Evolutionary conservation across 1,140 invertebrate species (phyloP).

Genomic region (Apolygus lucorum): DNA sequence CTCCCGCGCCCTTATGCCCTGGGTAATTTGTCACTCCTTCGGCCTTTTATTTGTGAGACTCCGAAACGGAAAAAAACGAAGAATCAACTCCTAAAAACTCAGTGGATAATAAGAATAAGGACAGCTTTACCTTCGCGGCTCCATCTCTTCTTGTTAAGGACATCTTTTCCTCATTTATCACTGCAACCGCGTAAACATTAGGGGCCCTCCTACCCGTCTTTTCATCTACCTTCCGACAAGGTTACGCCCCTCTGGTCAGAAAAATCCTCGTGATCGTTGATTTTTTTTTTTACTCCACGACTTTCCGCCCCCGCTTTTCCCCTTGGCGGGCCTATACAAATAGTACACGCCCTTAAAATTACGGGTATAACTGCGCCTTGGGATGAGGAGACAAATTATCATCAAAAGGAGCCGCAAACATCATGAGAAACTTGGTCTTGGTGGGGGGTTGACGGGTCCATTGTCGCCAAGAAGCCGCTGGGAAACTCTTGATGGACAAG

Average conservation of each 20-base stretch:
- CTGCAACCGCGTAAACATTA: slow-evolving; percentile 12
- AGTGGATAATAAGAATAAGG: too few species aligned
- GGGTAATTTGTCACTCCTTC: background rate
- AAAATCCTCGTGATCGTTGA: too few species aligned
- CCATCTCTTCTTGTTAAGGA: slow-evolving; percentile 7
- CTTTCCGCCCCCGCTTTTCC: background rate
- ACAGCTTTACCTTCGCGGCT: slow-evolving; percentile 2
- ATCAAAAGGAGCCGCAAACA: slow-evolving; percentile 10
- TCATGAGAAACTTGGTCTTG: background rate
- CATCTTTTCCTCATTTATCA: slow-evolving; percentile 3
- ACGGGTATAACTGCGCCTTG: background rate
- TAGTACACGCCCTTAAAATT: slow-evolving; percentile 13
- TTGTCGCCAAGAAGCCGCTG: background rate
- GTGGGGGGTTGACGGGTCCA: background rate
- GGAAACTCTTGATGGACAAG: background rate
- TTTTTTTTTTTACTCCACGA: background rate
- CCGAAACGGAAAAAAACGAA: too few species aligned
- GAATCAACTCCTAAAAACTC: too few species aligned
- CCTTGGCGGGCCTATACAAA: background rate
- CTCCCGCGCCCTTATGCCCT: background rate
- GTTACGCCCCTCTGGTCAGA: background rate
- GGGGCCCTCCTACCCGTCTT: background rate
- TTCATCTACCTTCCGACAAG: background rate
- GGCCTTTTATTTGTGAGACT: too few species aligned
- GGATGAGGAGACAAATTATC: slow-evolving; percentile 9